Evolutionary conservation across 2,113 vertebrate genomes (phyloP).

Genomic region (Chrysemys picta): DNA sequence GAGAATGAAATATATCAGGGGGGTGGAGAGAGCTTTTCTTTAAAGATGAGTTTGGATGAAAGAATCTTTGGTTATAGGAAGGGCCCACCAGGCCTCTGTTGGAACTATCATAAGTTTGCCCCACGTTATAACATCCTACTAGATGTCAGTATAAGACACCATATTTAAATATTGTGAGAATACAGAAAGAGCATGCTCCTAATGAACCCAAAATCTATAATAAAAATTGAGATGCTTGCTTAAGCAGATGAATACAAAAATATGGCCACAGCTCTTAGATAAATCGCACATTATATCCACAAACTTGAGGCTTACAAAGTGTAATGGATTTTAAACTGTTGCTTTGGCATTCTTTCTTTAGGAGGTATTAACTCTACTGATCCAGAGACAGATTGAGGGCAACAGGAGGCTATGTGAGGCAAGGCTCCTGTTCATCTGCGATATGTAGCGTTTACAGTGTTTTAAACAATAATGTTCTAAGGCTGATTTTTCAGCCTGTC

Average conservation of each 20-base stretch:
- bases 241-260: neutral
- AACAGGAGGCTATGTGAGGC: constrained; percentile 53
- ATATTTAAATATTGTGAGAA: neutral
- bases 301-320: neutral
- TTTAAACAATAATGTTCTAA: constrained; percentile 59
- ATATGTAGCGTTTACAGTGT: neutral
- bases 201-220: constrained; percentile 14
- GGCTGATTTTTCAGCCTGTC: constrained; percentile 61
- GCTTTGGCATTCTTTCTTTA: neutral
- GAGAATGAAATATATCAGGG: neutral
- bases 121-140: neutral
- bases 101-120: neutral
- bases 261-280: neutral
- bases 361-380: constrained; percentile 14
- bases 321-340: constrained; percentile 10
- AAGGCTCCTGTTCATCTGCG: constrained; percentile 42
- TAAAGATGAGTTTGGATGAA: neutral
- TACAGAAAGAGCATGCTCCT: neutral
- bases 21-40: neutral
- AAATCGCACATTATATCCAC: neutral
- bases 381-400: constrained; percentile 48
- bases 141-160: neutral
- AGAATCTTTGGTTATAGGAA: neutral
- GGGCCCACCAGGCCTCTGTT: neutral
- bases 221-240: neutral